Conservation (phyloP, 2,888 invertebrate genomes). For the Acronicta leporina region DNA sequence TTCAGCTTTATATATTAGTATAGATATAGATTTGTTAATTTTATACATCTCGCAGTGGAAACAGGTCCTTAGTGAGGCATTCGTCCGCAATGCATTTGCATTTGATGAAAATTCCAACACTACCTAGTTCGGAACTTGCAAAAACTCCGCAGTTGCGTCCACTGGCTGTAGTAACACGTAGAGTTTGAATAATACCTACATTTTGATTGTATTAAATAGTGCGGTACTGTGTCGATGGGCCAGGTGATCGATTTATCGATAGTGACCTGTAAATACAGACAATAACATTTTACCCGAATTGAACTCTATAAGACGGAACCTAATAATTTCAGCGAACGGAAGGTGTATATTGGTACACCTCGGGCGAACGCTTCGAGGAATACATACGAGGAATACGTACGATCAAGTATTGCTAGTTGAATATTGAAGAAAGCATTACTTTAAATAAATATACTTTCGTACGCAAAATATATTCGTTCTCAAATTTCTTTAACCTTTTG, state of each 20-base stretch:
- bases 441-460: too few species aligned
- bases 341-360: too few species aligned
- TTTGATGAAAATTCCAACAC: slow-evolving; percentile 59
- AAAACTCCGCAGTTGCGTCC: slow-evolving; percentile 47
- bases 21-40: neutral
- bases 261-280: neutral
- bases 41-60: slow-evolving; percentile 19
- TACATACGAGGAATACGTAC: too few species aligned
- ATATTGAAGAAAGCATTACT: too few species aligned
- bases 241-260: slow-evolving; percentile 23
- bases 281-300: too few species aligned
- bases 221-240: slow-evolving; percentile 18
- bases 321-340: too few species aligned
- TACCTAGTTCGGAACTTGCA: slow-evolving; percentile 45
- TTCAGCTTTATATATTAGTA: too few species aligned
- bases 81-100: slow-evolving; percentile 58
- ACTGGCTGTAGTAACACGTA: slow-evolving; percentile 41
- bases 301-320: too few species aligned
- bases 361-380: too few species aligned
- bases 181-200: slow-evolving; percentile 63
- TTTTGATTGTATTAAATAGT: slow-evolving; percentile 55
- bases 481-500: too few species aligned
- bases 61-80: slow-evolving; percentile 32
- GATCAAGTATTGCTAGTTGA: too few species aligned
- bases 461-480: too few species aligned